Evolutionary conservation across 1,140 invertebrate species (phyloP), one percentile per base, ranked within the genome.

Genomic region (Lepidurus couesii): DNA sequence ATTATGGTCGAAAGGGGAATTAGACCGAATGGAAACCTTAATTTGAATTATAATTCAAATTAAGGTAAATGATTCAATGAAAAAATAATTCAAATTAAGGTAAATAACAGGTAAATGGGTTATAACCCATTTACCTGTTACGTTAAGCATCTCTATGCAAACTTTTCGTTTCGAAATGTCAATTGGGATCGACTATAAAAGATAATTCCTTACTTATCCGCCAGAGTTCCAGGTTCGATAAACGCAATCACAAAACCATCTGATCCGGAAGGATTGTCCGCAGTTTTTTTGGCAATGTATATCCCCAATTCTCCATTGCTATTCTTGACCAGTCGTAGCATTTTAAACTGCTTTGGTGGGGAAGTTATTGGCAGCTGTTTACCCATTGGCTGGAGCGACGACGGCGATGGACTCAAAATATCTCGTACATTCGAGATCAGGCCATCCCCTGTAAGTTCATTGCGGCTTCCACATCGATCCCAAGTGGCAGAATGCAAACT

Each of bases 231-330:
- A 21, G 91, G 90, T 42, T 93, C 91, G 5, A 95, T 90, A 82
- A 93, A 91, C n/a, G 92, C 92, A 5, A 95, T 91, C 81, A 94
- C 87, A 84, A 93, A 95, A 11, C 92, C 92, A 21, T 86, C 84
- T 16, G 91, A 87, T 11, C 90, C 90, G 82, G 91, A 89, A 16
- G 53, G n/a, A 78, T 89, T 88, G 2, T 88, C 85, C 44, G 89
- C 86, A 81, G 88, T 89, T 2, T 90, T 91, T 84, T 93, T 93
- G 1, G 92, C 92, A 77, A 95, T 94, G 82, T 93, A 92, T 81
- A 95, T 93, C 3, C 94, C 94, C 21, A 95, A 84, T 84, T 92
- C 92, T 82, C 92, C 91, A 45, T 87, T 85, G 1, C 90, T 87
- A 79, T 88, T 88, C 82, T 91, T 91, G 7, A 87, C 84, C 24